Evolutionary conservation across 2,888 invertebrate genomes (phyloP).

Genomic region (Tetragonula carbonaria): DNA sequence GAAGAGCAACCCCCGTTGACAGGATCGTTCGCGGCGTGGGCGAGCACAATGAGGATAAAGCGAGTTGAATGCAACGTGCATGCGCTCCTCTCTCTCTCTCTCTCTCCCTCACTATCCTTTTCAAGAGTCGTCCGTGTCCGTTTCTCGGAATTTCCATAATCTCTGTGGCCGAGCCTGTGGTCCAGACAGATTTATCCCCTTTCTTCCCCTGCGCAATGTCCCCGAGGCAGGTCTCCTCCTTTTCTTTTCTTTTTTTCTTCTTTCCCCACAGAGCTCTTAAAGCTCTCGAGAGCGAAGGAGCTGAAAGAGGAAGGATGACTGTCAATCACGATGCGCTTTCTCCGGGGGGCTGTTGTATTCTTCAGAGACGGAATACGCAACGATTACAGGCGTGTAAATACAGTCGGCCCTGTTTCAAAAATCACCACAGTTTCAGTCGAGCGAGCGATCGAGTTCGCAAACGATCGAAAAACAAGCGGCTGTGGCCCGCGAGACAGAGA

Average conservation of each 20-base stretch:
- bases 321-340: neutral
- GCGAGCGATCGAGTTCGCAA: too few relatives aligned
- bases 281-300: neutral
- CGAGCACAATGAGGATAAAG: slow-evolving; percentile 56
- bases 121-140: slow-evolving; percentile 54
- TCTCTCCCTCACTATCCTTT: slow-evolving; percentile 38
- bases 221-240: slow-evolving; percentile 15
- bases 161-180: slow-evolving; percentile 53
- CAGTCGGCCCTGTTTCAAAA: too few relatives aligned
- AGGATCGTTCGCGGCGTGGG: slow-evolving; percentile 57
- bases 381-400: neutral
- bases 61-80: slow-evolving; percentile 38
- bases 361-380: neutral
- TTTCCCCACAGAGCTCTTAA: slow-evolving; percentile 13
- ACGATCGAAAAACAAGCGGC: too few relatives aligned
- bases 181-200: slow-evolving; percentile 65
- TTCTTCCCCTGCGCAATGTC: slow-evolving; percentile 50
- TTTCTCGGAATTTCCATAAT: slow-evolving; percentile 78
- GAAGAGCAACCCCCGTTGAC: slow-evolving; percentile 54
- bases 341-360: too few relatives aligned
- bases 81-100: neutral
- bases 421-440: too few relatives aligned
- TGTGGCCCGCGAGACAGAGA: too few relatives aligned
- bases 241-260: neutral
- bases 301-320: neutral